Evolutionary conservation across 2,797 vertebrate genomes (phyloP).

Genomic region (Arrhamphus sclerolepis): DNA sequence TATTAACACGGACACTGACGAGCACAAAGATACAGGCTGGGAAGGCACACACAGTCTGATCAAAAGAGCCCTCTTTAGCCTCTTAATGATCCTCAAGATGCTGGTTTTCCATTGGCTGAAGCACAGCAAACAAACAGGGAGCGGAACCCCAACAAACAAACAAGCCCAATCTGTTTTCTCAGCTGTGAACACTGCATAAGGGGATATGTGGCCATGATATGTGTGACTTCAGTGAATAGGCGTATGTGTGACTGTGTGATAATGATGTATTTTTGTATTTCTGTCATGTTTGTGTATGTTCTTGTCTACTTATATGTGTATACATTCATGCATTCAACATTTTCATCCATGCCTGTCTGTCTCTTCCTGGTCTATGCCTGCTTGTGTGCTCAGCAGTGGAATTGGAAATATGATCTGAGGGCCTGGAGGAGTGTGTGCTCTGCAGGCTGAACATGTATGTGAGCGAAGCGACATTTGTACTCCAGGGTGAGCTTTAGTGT

Average conservation of each 20-base stretch:
- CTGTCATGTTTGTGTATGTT: slow-evolving; percentile 4
- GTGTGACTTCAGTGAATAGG: slow-evolving; percentile 30
- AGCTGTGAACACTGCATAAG: slow-evolving; percentile 62
- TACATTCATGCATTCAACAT: slow-evolving; percentile 5
- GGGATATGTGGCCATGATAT: slow-evolving; percentile 41
- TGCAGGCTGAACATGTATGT: slow-evolving; percentile 52
- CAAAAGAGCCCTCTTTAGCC: slow-evolving; percentile 61
- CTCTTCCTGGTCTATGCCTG: slow-evolving; percentile 8
- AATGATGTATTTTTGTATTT: slow-evolving; percentile 20
- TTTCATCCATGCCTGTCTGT: background rate
- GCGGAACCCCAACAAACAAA: slow-evolving; percentile 70
- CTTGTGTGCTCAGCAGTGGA: slow-evolving; percentile 39
- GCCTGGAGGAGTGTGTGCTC: slow-evolving; percentile 36
- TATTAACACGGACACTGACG: slow-evolving; percentile 37
- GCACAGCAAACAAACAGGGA: slow-evolving; percentile 73
- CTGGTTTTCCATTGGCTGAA: slow-evolving; percentile 70
- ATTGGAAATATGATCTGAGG: slow-evolving; percentile 58
- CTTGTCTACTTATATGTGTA: slow-evolving; percentile 4
- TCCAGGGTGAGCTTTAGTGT: slow-evolving; percentile 40
- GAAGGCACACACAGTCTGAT: slow-evolving; percentile 38
- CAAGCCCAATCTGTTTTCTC: slow-evolving; percentile 77
- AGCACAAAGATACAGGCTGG: slow-evolving; percentile 2
- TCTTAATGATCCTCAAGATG: slow-evolving; percentile 73
- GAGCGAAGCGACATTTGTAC: slow-evolving; percentile 65
- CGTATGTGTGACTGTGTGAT: slow-evolving; percentile 35